Evolutionary conservation across 2,888 invertebrate species (phyloP).

Genomic region (Bruchidius siliquastri): DNA sequence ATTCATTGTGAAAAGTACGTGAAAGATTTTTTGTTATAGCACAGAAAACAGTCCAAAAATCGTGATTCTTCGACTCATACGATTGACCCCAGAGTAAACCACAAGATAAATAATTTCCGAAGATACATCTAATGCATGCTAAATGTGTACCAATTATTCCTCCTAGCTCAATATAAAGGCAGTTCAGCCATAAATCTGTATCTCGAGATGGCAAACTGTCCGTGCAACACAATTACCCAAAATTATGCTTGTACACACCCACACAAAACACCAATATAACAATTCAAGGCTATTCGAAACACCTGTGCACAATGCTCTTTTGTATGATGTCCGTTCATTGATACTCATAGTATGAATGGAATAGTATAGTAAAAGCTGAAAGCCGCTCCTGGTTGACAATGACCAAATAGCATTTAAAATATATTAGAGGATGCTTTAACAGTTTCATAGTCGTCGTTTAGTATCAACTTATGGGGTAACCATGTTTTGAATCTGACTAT

Average conservation of each 20-base stretch:
- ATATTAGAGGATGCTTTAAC: constrained; percentile 24
- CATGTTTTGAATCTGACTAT: no score
- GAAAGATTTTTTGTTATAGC: no score
- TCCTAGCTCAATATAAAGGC: background rate
- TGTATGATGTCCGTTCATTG: background rate
- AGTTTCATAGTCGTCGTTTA: constrained; percentile 7
- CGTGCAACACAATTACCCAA: background rate
- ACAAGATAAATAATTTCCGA: no score
- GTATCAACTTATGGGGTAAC: no score
- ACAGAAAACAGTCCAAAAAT: no score
- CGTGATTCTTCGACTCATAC: no score
- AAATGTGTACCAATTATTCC: background rate
- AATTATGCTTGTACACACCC: background rate
- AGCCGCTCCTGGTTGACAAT: constrained; percentile 17
- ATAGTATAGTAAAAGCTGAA: background rate
- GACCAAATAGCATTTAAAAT: constrained; percentile 27
- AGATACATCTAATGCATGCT: background rate
- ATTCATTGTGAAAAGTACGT: no score
- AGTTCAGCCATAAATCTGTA: background rate
- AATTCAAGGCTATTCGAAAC: background rate
- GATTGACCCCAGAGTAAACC: no score
- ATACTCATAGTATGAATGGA: background rate
- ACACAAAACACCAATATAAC: background rate
- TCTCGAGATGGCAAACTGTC: background rate
- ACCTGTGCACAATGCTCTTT: background rate